A percentile compares a stretch with the other conserved stretches of the same genome.
phyloP scores from a whole-genome alignment of 1,140 invertebrate genomes.

The Euwallacea similis region DNA sequence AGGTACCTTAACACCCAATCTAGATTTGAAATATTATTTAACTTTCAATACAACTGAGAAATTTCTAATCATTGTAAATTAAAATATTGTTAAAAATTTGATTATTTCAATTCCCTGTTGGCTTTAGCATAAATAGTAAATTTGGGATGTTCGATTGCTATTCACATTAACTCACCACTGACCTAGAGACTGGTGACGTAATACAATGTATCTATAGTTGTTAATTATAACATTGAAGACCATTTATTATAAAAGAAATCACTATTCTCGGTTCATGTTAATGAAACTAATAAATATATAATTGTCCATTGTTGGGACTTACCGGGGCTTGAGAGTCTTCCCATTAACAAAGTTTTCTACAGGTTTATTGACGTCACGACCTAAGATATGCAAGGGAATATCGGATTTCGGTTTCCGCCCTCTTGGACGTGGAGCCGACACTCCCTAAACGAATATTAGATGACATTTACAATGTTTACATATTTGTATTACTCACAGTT shows the following conservation, averaged over 20 bases:
- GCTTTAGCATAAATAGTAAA: too few species aligned
- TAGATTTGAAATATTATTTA: neutral
- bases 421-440: slow-evolving; percentile 11
- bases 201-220: too few species aligned
- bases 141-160: too few species aligned
- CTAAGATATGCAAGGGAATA: slow-evolving; percentile 44
- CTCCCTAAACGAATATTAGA: neutral
- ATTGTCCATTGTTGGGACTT: neutral
- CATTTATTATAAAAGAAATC: neutral
- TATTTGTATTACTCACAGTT: too few species aligned
- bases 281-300: neutral
- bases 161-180: too few species aligned
- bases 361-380: slow-evolving; percentile 42
- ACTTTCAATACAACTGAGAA: neutral
- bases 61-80: too few species aligned
- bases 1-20: slow-evolving; percentile 55
- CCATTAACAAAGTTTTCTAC: slow-evolving; percentile 42
- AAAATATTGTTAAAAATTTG: too few species aligned
- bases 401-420: slow-evolving; percentile 38
- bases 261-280: too few species aligned
- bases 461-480: neutral
- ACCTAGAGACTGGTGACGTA: too few species aligned
- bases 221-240: neutral
- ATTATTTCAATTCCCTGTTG: too few species aligned
- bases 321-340: slow-evolving; percentile 35